Evolutionary conservation across 2,888 invertebrate genomes (phyloP), one percentile per base, ranked within the genome.

Genomic region (Lithodes maja): DNA sequence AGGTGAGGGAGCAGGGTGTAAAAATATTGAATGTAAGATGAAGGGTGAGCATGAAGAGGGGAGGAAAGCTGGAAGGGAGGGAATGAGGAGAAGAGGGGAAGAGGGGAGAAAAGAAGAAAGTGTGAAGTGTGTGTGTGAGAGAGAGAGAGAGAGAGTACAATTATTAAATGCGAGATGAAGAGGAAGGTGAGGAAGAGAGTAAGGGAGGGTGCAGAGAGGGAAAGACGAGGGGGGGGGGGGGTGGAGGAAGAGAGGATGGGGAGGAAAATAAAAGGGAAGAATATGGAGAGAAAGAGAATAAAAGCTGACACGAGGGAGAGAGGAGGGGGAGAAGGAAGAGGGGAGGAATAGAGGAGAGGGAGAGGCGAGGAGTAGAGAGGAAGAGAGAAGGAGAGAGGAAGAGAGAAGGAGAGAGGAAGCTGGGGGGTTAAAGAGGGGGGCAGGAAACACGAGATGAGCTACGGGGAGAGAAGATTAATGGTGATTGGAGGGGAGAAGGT

Each of bases 121-220:
- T 77, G 5, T 33, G 77, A 49, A 77, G 9, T 7, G 7, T 3
- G 9, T 77, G 33, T 77, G 50, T 49, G 50, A 49, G 15, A 2
- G 50, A 49, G 77, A 77, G 77, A 77, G 77, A 3, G 50, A 77
- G 77, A 77, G 77, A 74, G 74, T 15, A n/a, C 5, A n/a, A 74
- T 33, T 33, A 33, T 33, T 33, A 33, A 33, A 33, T 33, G 33
- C 0, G 33, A 33, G 33, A 33, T 33, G 33, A 33, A 33, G 33
- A 33, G 33, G 74, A 74, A 49, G 3, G 52, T 0, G 77, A 33
- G 50, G 9, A 49, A 77, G 77, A 52, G 77, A 77, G 77, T 33
- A 49, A 77, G 77, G 77, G 17, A 5, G 17, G 15, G 49, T 17
- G 17, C 7, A n/a, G 61, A 61, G 12, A 12, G 61, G 61, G 61